phyloP scores from a whole-genome alignment of 2,888 invertebrate genomes.

The Drosophila trichaetosa region DNA sequence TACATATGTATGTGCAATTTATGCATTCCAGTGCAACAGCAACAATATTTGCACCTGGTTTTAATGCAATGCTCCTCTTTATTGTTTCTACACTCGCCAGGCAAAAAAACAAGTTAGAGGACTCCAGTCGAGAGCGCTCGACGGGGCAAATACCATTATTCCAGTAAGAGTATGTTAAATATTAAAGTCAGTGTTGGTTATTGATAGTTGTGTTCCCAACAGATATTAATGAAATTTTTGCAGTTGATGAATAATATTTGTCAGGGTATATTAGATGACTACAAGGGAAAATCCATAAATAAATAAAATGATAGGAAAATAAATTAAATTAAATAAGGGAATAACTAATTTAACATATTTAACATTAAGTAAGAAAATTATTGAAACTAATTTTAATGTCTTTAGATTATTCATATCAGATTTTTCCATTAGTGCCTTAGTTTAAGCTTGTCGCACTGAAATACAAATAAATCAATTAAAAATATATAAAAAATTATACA shows the following conservation, averaged over 20 bases:
- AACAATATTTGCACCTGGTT: slow-evolving; percentile 79
- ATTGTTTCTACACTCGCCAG: slow-evolving; percentile 51
- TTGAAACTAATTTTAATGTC: not conserved
- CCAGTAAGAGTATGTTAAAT: not conserved
- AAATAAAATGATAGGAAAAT: not conserved
- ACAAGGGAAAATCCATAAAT: not conserved
- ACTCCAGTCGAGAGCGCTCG: not conserved
- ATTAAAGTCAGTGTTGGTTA: not conserved
- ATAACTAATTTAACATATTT: not conserved
- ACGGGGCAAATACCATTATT: not conserved
- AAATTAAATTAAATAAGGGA: not conserved
- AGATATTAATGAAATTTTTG: not conserved
- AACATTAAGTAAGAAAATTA: rapidly evolving
- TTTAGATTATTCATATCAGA: not conserved
- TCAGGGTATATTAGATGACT: not conserved
- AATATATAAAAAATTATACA: rapidly evolving
- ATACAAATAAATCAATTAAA: not conserved
- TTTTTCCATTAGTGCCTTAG: not conserved
- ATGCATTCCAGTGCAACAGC: slow-evolving; percentile 54
- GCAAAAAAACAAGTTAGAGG: not conserved
- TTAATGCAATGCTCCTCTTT: slow-evolving; percentile 46
- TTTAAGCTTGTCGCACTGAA: not conserved
- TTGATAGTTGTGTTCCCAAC: not conserved
- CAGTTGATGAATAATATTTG: too few relatives aligned
- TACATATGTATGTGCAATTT: slow-evolving; percentile 28